Conservation (phyloP, 2,888 invertebrate species). For the Blastobasis lacticolella region DNA sequence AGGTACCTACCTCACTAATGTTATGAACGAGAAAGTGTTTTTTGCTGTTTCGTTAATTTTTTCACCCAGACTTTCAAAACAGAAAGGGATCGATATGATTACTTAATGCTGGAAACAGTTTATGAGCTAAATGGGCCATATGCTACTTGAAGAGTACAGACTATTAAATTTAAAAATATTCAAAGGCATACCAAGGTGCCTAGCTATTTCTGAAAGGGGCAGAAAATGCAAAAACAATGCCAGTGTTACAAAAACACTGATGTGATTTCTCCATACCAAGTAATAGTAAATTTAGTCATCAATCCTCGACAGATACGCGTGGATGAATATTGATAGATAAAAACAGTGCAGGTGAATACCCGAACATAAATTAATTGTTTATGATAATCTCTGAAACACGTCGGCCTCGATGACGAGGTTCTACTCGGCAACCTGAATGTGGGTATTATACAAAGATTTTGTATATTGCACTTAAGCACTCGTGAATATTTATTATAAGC, state of each 20-base stretch:
- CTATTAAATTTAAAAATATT: too few relatives aligned
- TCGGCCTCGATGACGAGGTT: too few relatives aligned
- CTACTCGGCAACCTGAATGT: neutral
- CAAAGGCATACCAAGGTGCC: too few relatives aligned
- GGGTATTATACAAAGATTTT: neutral
- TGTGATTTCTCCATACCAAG: too few relatives aligned
- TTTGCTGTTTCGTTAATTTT: neutral
- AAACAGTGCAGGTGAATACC: neutral
- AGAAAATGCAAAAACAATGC: too few relatives aligned
- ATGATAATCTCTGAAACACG: neutral
- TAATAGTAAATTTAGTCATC: too few relatives aligned
- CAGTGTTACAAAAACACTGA: too few relatives aligned
- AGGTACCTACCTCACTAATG: neutral
- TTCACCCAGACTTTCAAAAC: neutral
- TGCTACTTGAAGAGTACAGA: too few relatives aligned
- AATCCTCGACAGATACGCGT: too few relatives aligned
- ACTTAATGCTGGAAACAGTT: too few relatives aligned
- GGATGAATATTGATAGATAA: neutral
- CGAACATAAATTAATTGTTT: neutral
- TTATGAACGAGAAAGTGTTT: neutral
- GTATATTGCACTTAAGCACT: neutral
- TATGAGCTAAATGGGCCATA: neutral
- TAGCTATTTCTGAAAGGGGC: too few relatives aligned
- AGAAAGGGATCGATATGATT: neutral
- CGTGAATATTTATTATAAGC: neutral